phyloP scores from a whole-genome alignment of 2,113 vertebrate species.

The Turdus rufiventris region DNA sequence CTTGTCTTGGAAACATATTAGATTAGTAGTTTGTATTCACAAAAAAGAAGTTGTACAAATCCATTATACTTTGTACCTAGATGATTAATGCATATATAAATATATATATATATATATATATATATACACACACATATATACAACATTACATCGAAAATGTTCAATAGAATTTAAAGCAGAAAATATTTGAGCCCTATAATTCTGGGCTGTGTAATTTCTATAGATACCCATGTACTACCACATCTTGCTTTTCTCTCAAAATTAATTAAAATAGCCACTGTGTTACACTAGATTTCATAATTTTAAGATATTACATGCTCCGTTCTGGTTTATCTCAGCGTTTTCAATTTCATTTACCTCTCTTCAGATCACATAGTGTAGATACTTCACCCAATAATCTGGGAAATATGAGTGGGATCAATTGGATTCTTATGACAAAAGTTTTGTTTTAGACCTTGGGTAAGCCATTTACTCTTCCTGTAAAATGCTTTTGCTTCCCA shows the following conservation, averaged over 20 bases:
- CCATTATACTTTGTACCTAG: not conserved
- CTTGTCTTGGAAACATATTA: not conserved
- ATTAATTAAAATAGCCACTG: not conserved
- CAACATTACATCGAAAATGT: not conserved
- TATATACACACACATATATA: not conserved
- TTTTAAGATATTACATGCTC: not conserved
- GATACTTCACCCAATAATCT: not conserved
- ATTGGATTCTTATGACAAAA: not conserved
- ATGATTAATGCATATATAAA: not conserved
- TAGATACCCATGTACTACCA: not conserved
- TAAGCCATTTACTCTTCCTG: not conserved
- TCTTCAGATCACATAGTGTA: not conserved
- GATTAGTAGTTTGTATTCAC: not conserved
- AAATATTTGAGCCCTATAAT: not conserved
- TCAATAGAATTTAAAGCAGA: not conserved
- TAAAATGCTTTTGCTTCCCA: not conserved
- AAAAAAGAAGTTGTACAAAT: not conserved
- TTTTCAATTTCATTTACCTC: not conserved
- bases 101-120: too few relatives aligned
- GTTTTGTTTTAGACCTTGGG: not conserved
- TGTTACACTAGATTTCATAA: not conserved
- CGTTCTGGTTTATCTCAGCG: rapidly evolving
- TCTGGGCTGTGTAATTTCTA: not conserved
- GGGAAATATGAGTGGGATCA: not conserved
- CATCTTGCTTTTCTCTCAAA: not conserved